Evolutionary conservation across 2,113 vertebrate species (phyloP), one percentile per base, ranked within the genome.

Genomic region (Centrocercus urophasianus): DNA sequence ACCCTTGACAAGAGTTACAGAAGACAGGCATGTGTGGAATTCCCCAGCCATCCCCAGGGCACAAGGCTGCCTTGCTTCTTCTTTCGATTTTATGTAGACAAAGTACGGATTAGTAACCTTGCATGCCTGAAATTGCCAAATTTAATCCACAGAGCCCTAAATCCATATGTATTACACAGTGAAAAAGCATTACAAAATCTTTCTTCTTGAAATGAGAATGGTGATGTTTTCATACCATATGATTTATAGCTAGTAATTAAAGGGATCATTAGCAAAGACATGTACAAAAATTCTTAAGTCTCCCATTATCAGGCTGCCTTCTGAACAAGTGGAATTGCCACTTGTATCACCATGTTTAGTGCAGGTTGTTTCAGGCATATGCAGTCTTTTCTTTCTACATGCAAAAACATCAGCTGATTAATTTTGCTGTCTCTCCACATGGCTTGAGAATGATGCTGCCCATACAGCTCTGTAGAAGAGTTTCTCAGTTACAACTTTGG

Each of bases 181-280:
- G 17, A 40, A 36, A 42, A 54, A 52, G 70, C 60, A 81, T 71
- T 93, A 88, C 45, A 80, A 94, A 95, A 50, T n/a, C 72, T 83
- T 87, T 82, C 80, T 91, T 88, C 50, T 91, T 80, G 69, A 86
- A 84, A 69, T 38, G 19, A 75, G 36, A 50, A 56, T 13, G 5
- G 6, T 69, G 40, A 42, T 75, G 52, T 90, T 93, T 95, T 95
- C 89, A 91, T 94, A 96, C 77, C 70, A 66, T 63, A 91, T 75
- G 83, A 93, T 30, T 94, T 95, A 88, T 56, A 90, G 79, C 19
- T 86, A 95, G 76, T 88, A 91, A 94, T 95, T 94, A 93, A 91
- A 88, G 80, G 65, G 83, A 88, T 91, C 73, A 90, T 92, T 92
- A 92, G 48, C 83, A 88, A 73, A 95, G 75, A 94, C 64, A 59